phyloP scores from a whole-genome alignment of 2,113 vertebrate species.

The Salvelinus fontinalis region DNA sequence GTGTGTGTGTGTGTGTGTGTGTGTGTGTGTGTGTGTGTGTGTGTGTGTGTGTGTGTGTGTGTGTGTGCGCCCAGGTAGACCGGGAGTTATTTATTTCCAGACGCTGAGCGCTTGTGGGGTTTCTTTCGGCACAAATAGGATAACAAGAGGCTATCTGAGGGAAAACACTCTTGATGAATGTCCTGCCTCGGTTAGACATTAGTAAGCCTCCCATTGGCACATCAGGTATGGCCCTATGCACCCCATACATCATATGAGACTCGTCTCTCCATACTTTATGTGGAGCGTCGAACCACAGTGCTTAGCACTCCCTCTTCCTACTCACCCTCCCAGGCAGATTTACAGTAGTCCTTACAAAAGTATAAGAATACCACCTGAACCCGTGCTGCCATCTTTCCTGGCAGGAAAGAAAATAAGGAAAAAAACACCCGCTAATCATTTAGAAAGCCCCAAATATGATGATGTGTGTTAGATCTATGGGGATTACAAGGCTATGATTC shows the following conservation, averaged over 20 bases:
- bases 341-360: not conserved
- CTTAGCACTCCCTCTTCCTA: slow-evolving; percentile 7
- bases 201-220: slow-evolving; percentile 6
- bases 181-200: slow-evolving; percentile 6
- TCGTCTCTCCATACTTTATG: not conserved
- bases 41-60: too few relatives aligned
- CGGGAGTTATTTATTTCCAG: slow-evolving; percentile 13
- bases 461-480: slow-evolving; percentile 31
- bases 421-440: slow-evolving; percentile 28
- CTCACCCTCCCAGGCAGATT: slow-evolving; percentile 13
- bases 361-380: not conserved
- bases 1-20: too few relatives aligned
- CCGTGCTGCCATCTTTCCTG: not conserved
- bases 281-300: not conserved
- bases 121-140: not conserved
- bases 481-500: slow-evolving; percentile 49
- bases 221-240: slow-evolving; percentile 4
- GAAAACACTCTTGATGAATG: slow-evolving; percentile 20
- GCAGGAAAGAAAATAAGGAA: not conserved
- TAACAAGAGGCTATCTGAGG: slow-evolving; percentile 9
- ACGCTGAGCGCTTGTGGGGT: slow-evolving; percentile 1
- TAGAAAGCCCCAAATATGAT: slow-evolving; percentile 39
- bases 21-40: too few relatives aligned
- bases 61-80: not conserved
- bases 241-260: slow-evolving; percentile 1